phyloP scores from a whole-genome alignment of 2,113 vertebrate species.

The Procapra przewalskii region DNA sequence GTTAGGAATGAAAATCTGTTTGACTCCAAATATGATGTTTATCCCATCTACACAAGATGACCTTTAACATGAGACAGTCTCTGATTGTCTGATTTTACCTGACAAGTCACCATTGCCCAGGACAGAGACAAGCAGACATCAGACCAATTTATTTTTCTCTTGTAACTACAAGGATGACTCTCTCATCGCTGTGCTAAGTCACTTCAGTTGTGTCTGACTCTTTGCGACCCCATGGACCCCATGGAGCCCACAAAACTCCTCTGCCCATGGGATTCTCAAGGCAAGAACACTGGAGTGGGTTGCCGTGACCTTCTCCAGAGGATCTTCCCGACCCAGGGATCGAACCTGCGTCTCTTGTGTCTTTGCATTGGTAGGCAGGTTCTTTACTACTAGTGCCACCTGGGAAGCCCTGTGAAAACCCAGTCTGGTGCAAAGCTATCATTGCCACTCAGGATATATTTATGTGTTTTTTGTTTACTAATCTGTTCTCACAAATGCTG shows the following conservation, averaged over 20 bases:
- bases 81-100: neutral
- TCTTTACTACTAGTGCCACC: too few species aligned
- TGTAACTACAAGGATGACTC: neutral
- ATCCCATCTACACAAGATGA: neutral
- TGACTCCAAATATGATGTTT: neutral
- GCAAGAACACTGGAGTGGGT: too few species aligned
- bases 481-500: neutral
- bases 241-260: too few species aligned
- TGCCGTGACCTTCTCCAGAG: too few species aligned
- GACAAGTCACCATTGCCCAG: neutral
- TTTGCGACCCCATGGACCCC: neutral
- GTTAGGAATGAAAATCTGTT: neutral
- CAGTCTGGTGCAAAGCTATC: neutral
- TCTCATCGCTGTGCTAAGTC: neutral
- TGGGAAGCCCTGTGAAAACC: too few species aligned
- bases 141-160: neutral
- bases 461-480: neutral
- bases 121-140: neutral
- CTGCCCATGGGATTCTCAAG: too few species aligned
- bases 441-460: neutral
- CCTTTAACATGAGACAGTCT: neutral
- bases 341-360: too few species aligned
- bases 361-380: too few species aligned
- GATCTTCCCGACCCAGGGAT: too few species aligned
- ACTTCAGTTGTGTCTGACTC: neutral